phyloP scores from a whole-genome alignment of 2,797 vertebrate genomes.

The Onychomys torridus region DNA sequence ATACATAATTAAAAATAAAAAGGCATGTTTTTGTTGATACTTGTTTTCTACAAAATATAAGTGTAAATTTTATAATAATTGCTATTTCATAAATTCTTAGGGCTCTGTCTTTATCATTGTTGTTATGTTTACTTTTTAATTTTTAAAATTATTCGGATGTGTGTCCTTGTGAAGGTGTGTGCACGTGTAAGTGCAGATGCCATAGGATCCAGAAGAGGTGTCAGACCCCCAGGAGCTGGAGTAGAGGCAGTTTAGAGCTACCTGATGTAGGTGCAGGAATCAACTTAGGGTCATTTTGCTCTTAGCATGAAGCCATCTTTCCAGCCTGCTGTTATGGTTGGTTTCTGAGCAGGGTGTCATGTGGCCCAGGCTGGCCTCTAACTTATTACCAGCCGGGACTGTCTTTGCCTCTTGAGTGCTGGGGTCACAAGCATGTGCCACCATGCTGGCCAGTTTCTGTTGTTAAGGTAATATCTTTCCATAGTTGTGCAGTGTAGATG shows the following conservation, averaged over 20 bases:
- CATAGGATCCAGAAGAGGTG: background rate
- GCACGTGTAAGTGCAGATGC: background rate
- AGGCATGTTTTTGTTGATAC: background rate
- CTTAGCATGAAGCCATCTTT: background rate
- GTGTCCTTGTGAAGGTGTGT: background rate
- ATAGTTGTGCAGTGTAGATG: background rate
- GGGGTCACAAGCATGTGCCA: background rate
- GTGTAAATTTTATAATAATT: slow-evolving; percentile 49
- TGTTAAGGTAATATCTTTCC: slow-evolving; percentile 4
- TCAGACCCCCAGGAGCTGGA: background rate
- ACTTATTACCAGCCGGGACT: background rate
- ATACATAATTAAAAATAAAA: background rate
- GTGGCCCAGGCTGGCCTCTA: background rate
- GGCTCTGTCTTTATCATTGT: background rate
- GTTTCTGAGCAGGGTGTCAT: background rate
- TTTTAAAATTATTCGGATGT: background rate
- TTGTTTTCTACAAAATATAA: slow-evolving; percentile 34
- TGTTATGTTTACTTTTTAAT: background rate
- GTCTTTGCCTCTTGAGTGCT: background rate
- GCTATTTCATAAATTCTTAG: slow-evolving; percentile 18
- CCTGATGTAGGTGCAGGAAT: no score
- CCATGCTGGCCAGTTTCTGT: background rate
- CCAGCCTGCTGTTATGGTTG: background rate
- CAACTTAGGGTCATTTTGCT: background rate
- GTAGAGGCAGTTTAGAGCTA: background rate